Evolutionary conservation across 2,888 invertebrate species (phyloP).

Genomic region (Limnephilus marmoratus): DNA sequence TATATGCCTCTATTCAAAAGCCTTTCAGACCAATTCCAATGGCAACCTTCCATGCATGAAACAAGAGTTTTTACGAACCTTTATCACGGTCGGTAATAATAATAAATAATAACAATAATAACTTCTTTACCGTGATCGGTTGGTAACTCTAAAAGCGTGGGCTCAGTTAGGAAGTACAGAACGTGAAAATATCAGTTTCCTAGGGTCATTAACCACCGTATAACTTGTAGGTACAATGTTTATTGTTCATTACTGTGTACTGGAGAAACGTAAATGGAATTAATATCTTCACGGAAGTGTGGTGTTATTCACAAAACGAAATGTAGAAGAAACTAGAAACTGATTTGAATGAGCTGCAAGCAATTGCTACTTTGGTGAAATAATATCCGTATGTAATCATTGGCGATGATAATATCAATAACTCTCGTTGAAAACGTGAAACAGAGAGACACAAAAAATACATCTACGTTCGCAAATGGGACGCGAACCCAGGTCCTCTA

Average conservation of each 20-base stretch:
- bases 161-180: neutral
- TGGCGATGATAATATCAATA: too few species aligned
- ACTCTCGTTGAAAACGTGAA: too few species aligned
- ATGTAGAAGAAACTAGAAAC: neutral
- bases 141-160: neutral
- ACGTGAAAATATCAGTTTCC: conserved; percentile 2
- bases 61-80: neutral
- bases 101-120: neutral
- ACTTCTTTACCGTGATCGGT: neutral
- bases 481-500: too few species aligned
- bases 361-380: too few species aligned
- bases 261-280: neutral
- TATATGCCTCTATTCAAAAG: neutral
- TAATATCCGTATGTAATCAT: too few species aligned
- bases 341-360: neutral
- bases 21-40: neutral
- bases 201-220: neutral
- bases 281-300: neutral
- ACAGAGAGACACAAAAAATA: too few species aligned
- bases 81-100: neutral
- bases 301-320: neutral
- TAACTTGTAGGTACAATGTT: neutral
- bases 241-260: neutral
- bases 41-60: neutral
- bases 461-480: too few species aligned